Percentiles rank a stretch among this genome's conserved stretches.
These are phyloP conservation scores for Cinara cedri DNA, from an alignment of 2,888 invertebrate genomes.

Conservation along the genomic window DNA sequence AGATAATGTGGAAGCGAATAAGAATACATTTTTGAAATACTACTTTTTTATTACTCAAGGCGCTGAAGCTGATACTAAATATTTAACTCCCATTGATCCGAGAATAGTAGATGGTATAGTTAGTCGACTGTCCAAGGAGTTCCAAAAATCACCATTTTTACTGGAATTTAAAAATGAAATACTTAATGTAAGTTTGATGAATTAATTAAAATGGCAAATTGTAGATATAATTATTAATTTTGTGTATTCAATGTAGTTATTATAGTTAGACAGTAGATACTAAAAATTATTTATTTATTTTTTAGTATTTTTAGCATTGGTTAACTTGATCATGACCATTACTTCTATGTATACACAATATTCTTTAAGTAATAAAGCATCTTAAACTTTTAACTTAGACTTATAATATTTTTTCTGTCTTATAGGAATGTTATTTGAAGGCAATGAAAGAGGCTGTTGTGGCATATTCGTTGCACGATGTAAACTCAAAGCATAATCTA, in stretches of 20 bases:
- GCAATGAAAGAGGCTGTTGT: slow-evolving; percentile 49
- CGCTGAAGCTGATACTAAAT: slow-evolving; percentile 41
- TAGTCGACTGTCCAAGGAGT: slow-evolving; percentile 23
- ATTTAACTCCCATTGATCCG: slow-evolving; percentile 41
- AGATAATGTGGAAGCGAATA: neutral
- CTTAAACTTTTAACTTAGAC: too few species aligned
- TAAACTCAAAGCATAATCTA: slow-evolving; percentile 3
- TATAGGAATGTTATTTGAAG: slow-evolving; percentile 52
- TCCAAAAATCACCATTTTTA: slow-evolving; percentile 49
- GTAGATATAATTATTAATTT: too few species aligned
- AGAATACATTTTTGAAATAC: slow-evolving; percentile 39
- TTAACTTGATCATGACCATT: too few species aligned
- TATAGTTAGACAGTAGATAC: too few species aligned
- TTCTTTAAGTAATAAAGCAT: neutral
- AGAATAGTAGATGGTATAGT: slow-evolving; percentile 43
- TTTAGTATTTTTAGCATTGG: too few species aligned
- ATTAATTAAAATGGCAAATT: too few species aligned
- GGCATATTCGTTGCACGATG: slow-evolving; percentile 30
- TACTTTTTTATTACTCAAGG: slow-evolving; percentile 53
- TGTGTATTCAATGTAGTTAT: too few species aligned
- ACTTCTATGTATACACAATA: neutral
- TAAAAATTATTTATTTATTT: too few species aligned
- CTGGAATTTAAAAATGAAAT: slow-evolving; percentile 48
- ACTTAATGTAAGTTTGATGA: slow-evolving; percentile 52
- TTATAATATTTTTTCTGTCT: neutral